Conservation (phyloP, 2,888 invertebrate species). For the Papilio protenor region DNA sequence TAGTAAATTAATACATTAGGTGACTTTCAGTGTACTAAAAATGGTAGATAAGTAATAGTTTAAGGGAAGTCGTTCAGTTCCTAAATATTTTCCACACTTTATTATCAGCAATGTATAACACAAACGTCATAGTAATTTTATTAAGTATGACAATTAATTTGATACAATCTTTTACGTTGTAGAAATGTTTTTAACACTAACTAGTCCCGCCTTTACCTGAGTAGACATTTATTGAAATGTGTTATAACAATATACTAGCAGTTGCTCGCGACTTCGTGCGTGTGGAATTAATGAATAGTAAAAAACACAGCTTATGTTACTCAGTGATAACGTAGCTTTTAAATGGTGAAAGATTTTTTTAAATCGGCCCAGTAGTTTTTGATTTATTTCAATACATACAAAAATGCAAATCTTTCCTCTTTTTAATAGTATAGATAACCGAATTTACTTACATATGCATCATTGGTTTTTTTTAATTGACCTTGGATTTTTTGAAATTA, state of each 20-base stretch:
- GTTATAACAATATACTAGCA: not conserved
- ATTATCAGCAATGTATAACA: not conserved
- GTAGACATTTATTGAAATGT: not conserved
- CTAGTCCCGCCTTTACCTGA: not conserved
- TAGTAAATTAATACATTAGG: not conserved
- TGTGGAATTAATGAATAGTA: too few species aligned
- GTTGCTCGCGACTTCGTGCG: too few species aligned
- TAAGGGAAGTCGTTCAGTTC: not conserved
- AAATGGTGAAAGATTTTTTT: too few species aligned
- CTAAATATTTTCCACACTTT: not conserved
- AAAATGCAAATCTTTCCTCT: too few species aligned
- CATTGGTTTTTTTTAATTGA: not conserved
- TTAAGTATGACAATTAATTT: too few species aligned
- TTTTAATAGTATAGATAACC: too few species aligned
- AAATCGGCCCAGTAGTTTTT: too few species aligned
- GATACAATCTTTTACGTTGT: too few species aligned
- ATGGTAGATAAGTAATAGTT: not conserved
- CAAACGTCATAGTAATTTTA: not conserved
- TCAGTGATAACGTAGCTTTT: too few species aligned
- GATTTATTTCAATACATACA: too few species aligned
- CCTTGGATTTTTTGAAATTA: not conserved
- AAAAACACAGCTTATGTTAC: too few species aligned
- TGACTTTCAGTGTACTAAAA: not conserved
- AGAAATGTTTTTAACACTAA: not conserved
- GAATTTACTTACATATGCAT: not conserved